These are phyloP conservation scores for Gouania willdenowi DNA, from an alignment of 2,797 vertebrate genomes.

Conservation along the genomic window DNA sequence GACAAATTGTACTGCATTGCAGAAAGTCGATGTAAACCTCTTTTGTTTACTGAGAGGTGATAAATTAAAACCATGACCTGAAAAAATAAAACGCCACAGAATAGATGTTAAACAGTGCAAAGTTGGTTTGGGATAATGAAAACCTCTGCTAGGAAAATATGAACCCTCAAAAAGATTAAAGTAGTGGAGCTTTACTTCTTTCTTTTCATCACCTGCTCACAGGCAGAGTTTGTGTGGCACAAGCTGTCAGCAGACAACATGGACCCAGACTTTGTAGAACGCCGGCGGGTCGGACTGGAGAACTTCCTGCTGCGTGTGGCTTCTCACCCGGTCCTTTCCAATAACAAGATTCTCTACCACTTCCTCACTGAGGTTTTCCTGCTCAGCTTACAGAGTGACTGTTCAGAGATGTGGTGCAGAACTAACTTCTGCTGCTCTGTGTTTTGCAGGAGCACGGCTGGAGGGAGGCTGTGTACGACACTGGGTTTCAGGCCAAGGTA, in stretches of 20 bases:
- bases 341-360: conserved; percentile 85
- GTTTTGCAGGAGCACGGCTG: conserved; percentile 84
- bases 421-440: background rate
- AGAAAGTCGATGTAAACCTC: too few relatives aligned
- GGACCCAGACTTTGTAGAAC: conserved; percentile 97
- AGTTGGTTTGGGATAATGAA: too few relatives aligned
- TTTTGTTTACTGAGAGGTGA: too few relatives aligned
- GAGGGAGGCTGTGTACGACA: conserved; percentile 91
- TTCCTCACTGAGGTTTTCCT: conserved; percentile 87
- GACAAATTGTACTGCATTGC: too few relatives aligned
- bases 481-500: conserved; percentile 95
- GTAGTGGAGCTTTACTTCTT: too few relatives aligned
- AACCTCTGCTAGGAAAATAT: too few relatives aligned
- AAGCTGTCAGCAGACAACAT: conserved; percentile 96
- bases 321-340: conserved; percentile 85
- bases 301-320: conserved; percentile 92
- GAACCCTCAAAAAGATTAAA: too few relatives aligned
- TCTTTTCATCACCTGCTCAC: background rate
- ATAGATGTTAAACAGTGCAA: too few relatives aligned
- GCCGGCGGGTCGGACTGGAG: conserved; percentile 89
- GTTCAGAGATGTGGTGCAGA: too few relatives aligned
- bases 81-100: too few relatives aligned
- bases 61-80: too few relatives aligned
- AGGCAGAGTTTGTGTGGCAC: conserved; percentile 98
- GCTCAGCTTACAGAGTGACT: too few relatives aligned